Percentiles rank a stretch among this genome's conserved stretches.
These are phyloP conservation scores for Papilio protenor DNA, from an alignment of 2,888 invertebrate species.

Conservation along the genomic window DNA sequence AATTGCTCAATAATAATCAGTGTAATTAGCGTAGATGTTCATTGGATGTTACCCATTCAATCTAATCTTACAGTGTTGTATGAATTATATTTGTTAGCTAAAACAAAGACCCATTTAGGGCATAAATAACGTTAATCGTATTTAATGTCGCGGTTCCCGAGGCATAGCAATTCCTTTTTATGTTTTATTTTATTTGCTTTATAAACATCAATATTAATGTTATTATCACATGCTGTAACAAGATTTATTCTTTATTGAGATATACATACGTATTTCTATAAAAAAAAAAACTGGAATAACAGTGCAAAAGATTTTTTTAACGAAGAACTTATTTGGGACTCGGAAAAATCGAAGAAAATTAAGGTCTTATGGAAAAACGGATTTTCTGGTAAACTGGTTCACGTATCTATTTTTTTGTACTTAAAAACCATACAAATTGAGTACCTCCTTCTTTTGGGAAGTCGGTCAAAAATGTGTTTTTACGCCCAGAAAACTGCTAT, in stretches of 20 bases:
- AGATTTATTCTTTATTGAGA: constrained; percentile 12
- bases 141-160: constrained; percentile 28
- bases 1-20: background rate
- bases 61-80: background rate
- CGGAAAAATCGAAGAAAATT: too few relatives aligned
- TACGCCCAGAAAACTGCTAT: too few relatives aligned
- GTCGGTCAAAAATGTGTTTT: too few relatives aligned
- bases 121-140: constrained; percentile 35
- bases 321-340: too few relatives aligned
- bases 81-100: constrained; percentile 32
- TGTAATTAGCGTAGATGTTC: background rate
- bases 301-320: too few relatives aligned
- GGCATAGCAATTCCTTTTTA: constrained; percentile 32
- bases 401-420: too few relatives aligned
- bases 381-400: too few relatives aligned
- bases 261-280: background rate
- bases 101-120: constrained; percentile 24
- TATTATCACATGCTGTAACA: constrained; percentile 21
- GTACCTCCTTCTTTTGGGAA: too few relatives aligned
- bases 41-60: background rate
- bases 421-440: too few relatives aligned
- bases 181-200: constrained; percentile 32
- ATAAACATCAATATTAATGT: constrained; percentile 22
- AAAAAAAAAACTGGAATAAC: background rate
- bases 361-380: too few relatives aligned